Percentiles rank a stretch among this genome's conserved stretches.
These are phyloP conservation scores for Siniperca undulata DNA, from an alignment of 2,797 vertebrate species.

Conservation along the genomic window DNA sequence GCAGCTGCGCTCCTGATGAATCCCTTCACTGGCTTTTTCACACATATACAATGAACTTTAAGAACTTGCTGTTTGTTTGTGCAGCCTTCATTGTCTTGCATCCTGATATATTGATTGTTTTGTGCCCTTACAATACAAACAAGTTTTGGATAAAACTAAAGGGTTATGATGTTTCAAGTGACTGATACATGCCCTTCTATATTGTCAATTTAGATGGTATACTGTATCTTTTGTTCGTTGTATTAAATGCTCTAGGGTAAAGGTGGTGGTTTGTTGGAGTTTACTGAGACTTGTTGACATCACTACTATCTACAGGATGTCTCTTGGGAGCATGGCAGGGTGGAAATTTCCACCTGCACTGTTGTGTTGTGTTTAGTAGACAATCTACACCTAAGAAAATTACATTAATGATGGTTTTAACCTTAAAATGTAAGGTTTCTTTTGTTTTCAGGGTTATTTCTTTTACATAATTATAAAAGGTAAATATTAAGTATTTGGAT, in stretches of 20 bases:
- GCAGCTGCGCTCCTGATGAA: constrained; percentile 39
- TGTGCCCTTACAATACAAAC: not conserved
- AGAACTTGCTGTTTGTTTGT: constrained; percentile 30
- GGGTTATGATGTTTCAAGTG: not conserved
- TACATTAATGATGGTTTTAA: not conserved
- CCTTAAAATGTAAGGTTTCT: not conserved
- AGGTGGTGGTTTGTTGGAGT: not conserved
- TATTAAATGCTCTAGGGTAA: not conserved
- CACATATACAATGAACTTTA: constrained; percentile 21
- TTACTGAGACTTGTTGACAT: not conserved
- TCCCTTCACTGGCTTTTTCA: constrained; percentile 3
- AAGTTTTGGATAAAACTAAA: not conserved
- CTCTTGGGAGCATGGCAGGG: not conserved
- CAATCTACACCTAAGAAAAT: not conserved
- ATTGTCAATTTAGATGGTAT: not conserved
- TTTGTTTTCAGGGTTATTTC: not conserved
- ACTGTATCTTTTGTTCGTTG: not conserved
- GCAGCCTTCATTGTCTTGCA: constrained; percentile 28
- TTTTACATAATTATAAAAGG: not conserved
- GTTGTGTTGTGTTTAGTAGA: not conserved
- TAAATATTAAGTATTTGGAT: constrained; percentile 26
- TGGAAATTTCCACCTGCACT: constrained; percentile 27
- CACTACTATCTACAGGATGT: constrained; percentile 1
- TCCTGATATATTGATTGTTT: not conserved
- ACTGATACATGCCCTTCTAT: not conserved